Percentiles rank a stretch among this genome's conserved stretches.
Conservation (phyloP, 2,797 vertebrate species). For the Gallinago solitaria region DNA sequence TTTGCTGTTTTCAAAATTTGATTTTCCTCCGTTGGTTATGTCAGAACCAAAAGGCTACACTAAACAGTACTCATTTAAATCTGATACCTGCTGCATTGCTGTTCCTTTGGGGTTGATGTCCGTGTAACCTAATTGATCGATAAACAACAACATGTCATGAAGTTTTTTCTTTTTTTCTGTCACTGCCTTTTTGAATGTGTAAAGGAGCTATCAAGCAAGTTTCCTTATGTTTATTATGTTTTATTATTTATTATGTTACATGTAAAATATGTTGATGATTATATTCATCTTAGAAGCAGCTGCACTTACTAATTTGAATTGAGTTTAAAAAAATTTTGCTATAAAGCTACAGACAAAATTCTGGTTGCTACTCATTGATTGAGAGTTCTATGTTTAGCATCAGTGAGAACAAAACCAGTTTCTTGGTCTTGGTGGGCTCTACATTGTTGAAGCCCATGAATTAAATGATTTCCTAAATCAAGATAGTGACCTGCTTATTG, state of each 20-base stretch:
- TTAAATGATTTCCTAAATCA: neutral
- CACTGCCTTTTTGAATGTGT: neutral
- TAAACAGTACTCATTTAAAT: neutral
- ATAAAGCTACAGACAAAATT: neutral
- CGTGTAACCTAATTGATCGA: rapidly evolving
- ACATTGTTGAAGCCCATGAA: neutral
- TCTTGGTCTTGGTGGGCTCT: neutral
- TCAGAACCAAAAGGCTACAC: neutral
- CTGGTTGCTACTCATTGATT: neutral
- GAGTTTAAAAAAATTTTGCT: neutral
- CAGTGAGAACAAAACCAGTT: neutral
- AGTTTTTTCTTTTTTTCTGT: neutral
- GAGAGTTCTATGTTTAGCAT: neutral
- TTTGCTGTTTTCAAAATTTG: neutral
- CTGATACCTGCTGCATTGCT: neutral
- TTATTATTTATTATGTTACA: neutral
- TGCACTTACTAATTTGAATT: neutral
- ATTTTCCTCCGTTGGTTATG: neutral
- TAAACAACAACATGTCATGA: neutral
- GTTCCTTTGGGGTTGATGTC: neutral
- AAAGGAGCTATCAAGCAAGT: neutral
- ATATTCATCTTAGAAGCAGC: neutral
- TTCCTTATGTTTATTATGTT: no score
- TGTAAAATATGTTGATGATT: neutral
- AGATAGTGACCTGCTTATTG: neutral